Base-by-base conservation (phyloP, 92 coral and sea anemone genomes). In the Porites divaricata region DNA sequence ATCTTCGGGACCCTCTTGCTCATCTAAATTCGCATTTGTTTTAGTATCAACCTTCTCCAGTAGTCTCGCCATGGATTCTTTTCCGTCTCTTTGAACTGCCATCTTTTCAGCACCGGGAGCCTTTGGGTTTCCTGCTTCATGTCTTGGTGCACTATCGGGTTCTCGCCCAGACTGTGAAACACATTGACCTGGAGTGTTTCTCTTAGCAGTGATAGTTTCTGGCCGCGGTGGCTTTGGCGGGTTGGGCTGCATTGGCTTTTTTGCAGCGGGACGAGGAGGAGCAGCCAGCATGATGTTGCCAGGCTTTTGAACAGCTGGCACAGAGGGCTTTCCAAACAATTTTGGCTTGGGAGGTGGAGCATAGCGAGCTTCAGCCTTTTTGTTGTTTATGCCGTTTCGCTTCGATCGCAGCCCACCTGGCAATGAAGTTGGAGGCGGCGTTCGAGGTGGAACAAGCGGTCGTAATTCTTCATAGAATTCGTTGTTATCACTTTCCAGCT, bases 371-470 rank as follows among this genome's bases (percentile, higher is more conserved):
- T 56, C 76, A 52, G 13, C 35, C 6, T 35, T 1, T 15, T 70
- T 56, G 19, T 71, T 70, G 9, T 14, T 8, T 14, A 6, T 24
- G 2, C 13, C 20, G 12, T 54, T 12, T 54, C 70, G 67, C 14
- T 54, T 28, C 45, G 24, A 65, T 7, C 2, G 14, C 59, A 24
- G 21, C 35, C 9, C 71, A 6, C 15, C 11, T 48, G 21, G 0
- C 11, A 24, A 54, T 54, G 59, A 11, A 11, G 12, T 54, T 54
- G 17, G 10, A 12, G 67, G 9, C 35, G 76, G 58, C 25, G 67
- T 9, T 70, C 85, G 73, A 9, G 85, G 57, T 56, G 85, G 85
- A n/a, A 69, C 57, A 21, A 28, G 69, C 57, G 85, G 85, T 9
- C 9, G 16, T 16, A 80, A n/a, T 57, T 80, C 85, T 4, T 69